Evolutionary conservation across 2,888 invertebrate species (phyloP).

Genomic region (Hemicrepidius hirtus): DNA sequence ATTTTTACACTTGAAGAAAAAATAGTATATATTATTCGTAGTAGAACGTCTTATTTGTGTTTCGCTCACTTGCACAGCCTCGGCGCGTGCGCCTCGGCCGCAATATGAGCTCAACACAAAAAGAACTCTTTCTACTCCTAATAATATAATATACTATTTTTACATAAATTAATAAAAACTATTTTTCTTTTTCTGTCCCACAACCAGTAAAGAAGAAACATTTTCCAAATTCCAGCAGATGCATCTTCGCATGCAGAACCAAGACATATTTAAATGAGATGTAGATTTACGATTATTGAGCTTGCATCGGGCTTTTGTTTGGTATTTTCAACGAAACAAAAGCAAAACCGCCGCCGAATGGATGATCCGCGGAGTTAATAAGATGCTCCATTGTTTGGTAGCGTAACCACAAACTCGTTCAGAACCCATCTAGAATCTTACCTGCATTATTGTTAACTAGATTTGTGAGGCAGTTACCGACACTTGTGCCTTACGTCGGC

Average conservation of each 20-base stretch:
- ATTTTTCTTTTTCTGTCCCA: no score
- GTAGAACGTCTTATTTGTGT: no score
- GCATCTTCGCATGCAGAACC: slow-evolving; percentile 50
- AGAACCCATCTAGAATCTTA: slow-evolving; percentile 43
- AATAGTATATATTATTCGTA: no score
- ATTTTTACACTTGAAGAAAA: no score
- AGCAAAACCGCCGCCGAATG: slow-evolving; percentile 40
- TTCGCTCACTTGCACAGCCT: no score
- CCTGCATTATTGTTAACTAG: slow-evolving; percentile 49
- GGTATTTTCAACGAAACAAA: slow-evolving; percentile 29
- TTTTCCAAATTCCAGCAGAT: slow-evolving; percentile 25
- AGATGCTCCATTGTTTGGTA: slow-evolving; percentile 54
- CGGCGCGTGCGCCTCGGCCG: no score
- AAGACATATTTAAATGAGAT: slow-evolving; percentile 57
- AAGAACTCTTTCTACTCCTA: no score
- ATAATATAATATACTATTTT: no score
- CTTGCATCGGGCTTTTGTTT: slow-evolving; percentile 36
- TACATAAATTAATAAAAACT: no score
- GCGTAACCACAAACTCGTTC: slow-evolving; percentile 45
- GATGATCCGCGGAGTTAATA: slow-evolving; percentile 49
- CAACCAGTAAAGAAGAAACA: background rate
- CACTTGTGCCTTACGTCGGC: slow-evolving; percentile 23
- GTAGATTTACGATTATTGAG: slow-evolving; percentile 51
- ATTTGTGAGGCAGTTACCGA: slow-evolving; percentile 31
- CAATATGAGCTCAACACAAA: no score